phyloP scores from a whole-genome alignment of 2,888 invertebrate genomes.

The Coenonympha arcania region DNA sequence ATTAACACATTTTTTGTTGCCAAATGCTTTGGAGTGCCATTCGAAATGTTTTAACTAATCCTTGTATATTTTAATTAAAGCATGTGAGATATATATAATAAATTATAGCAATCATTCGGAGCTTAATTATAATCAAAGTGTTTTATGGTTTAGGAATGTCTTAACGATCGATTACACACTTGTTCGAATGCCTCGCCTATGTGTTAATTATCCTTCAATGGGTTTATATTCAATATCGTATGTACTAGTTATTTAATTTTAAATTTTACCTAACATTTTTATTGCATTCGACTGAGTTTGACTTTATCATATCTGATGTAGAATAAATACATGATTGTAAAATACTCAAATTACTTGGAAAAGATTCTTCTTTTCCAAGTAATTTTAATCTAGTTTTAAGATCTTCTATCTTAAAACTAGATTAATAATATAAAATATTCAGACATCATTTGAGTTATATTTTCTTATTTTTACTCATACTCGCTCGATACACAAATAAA shows the following conservation, averaged over 20 bases:
- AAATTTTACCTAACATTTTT: too few species aligned
- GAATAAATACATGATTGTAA: too few species aligned
- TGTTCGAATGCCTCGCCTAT: constrained; percentile 6
- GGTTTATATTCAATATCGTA: background rate
- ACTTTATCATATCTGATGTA: too few species aligned
- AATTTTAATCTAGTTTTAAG: too few species aligned
- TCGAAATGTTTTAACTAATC: constrained; percentile 2
- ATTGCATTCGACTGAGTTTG: too few species aligned
- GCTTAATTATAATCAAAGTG: constrained; percentile 3
- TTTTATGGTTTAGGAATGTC: constrained; percentile 15
- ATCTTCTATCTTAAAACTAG: too few species aligned
- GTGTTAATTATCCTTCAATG: background rate
- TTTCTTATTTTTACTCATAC: too few species aligned
- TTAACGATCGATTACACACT: constrained; percentile 20
- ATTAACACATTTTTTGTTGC: background rate
- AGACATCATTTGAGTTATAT: too few species aligned
- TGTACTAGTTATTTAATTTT: background rate
- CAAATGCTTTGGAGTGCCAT: background rate
- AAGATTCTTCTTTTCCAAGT: too few species aligned
- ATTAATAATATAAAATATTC: background rate
- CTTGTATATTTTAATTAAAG: constrained; percentile 6
- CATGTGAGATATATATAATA: background rate
- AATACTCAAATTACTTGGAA: too few species aligned
- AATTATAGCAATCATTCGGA: constrained; percentile 4
- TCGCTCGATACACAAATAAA: background rate